Base-by-base conservation (phyloP, 2,888 invertebrate genomes). In the Drosophila neotestacea region DNA sequence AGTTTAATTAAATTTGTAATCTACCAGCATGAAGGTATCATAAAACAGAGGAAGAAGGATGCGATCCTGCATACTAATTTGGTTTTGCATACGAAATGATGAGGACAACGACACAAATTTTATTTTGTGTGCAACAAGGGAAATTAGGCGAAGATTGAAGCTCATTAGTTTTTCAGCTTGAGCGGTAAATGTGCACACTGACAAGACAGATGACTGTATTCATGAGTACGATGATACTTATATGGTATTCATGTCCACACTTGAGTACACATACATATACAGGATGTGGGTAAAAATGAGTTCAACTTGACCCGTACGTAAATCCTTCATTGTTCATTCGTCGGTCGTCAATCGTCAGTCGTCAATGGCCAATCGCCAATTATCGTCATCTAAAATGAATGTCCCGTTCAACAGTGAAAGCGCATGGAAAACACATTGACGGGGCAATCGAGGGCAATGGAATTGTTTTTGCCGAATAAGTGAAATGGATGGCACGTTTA, bases 1-100 rank as follows among this genome's bases (percentile, higher is more conserved):
- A 70, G 48, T 63, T 52, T 69, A 46, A 85, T 85, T 80, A 71
- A 81, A 84, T 84, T 75, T 68, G 73, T 81, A 71, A 84, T 86
- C 77, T 62, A 6, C 2, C 2, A 54, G 10, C 27, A 36, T 28
- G 44, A 6, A 27, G 9, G 42, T 27, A 6, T 44, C 11, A 11
- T 22, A 41, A 13, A n/a, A 22, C 0, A 39, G 9, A 6, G 60
- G 10, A 10, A 9, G 32, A 27, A 11, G 11, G 28, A 11, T 56
- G 42, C 30, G 50, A 59, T 34, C 30, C 44, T 46, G 61, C 54
- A 63, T 52, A 56, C 51, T 72, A 73, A 60, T 59, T 61, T 42
- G 52, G 38, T 16, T 68, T 65, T 72, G 76, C 89, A 81, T 84
- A 66, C 65, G 54, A 65, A 71, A 81, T 72, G 66, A 39, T 30